These are phyloP conservation scores for Beroe forskalii DNA, from an alignment of 37 sponge, comb jelly and placozoan genomes.

Conservation along the genomic window DNA sequence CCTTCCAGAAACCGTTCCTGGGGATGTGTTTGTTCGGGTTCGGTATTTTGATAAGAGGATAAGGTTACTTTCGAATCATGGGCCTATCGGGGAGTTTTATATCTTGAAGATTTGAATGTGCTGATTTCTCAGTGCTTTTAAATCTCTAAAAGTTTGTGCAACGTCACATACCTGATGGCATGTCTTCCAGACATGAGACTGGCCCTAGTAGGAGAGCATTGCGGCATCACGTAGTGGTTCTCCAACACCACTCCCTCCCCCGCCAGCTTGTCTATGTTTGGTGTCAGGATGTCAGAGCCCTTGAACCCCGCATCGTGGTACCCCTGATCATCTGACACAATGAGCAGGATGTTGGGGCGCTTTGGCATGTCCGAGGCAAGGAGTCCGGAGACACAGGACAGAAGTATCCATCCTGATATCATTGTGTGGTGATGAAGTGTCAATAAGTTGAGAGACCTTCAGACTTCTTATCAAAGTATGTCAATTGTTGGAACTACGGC, in stretches of 20 bases:
- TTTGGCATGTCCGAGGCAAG: neutral
- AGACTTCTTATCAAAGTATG: no score
- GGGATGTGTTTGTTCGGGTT: neutral
- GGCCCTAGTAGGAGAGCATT: neutral
- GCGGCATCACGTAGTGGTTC: constrained; percentile 51
- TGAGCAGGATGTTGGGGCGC: neutral
- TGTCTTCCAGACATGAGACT: constrained; percentile 7
- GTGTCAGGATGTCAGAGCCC: constrained; percentile 7
- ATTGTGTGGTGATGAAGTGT: no score
- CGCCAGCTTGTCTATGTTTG: constrained; percentile 19
- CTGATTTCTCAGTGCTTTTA: no score
- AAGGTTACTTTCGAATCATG: no score
- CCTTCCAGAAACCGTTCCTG: constrained; percentile 43
- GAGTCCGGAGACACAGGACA: no score
- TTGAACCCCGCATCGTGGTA: constrained; percentile 17
- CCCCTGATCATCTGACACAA: constrained; percentile 14
- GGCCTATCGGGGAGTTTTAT: no score
- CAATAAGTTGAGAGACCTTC: no score
- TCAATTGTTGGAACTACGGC: no score
- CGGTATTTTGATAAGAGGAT: no score
- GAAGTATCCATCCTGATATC: no score
- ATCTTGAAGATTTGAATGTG: no score
- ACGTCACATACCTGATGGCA: neutral
- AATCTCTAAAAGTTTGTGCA: no score
- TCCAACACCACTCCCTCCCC: constrained; percentile 10